Percentiles rank a stretch among this genome's conserved stretches.
phyloP scores from a whole-genome alignment of 1,140 invertebrate genomes.

The Drosophila kikkawai region DNA sequence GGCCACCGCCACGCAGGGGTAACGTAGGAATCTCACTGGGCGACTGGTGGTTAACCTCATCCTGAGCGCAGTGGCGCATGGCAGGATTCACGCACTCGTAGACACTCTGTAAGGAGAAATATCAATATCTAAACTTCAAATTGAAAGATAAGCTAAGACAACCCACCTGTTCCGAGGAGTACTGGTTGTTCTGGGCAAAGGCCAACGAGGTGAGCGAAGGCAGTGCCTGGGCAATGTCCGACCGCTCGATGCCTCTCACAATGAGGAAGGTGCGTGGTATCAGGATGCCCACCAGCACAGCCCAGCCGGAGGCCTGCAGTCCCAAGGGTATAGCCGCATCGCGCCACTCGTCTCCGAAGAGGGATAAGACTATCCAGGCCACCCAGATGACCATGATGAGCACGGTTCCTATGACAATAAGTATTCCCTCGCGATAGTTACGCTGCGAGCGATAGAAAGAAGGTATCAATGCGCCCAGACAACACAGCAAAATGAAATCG shows the following conservation, averaged over 20 bases:
- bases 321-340: slow-evolving; percentile 87
- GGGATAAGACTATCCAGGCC: slow-evolving; percentile 86
- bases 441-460: slow-evolving; percentile 87
- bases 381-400: slow-evolving; percentile 86
- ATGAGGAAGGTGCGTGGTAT: slow-evolving; percentile 88
- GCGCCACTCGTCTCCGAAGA: slow-evolving; percentile 86
- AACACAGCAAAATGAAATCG: slow-evolving; percentile 86
- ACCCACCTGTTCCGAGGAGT: slow-evolving; percentile 81
- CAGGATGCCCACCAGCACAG: slow-evolving; percentile 86
- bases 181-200: slow-evolving; percentile 85
- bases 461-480: slow-evolving; percentile 86
- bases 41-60: slow-evolving; percentile 76
- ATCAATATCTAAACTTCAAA: background rate
- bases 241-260: slow-evolving; percentile 86
- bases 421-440: slow-evolving; percentile 88
- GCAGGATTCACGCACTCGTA: slow-evolving; percentile 85
- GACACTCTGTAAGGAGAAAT: slow-evolving; percentile 61
- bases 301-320: slow-evolving; percentile 86
- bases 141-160: background rate
- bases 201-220: slow-evolving; percentile 85
- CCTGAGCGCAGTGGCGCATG: slow-evolving; percentile 79
- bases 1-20: slow-evolving; percentile 76
- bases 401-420: slow-evolving; percentile 80
- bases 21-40: slow-evolving; percentile 85
- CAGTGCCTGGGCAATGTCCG: slow-evolving; percentile 86